Conservation (phyloP, 1,140 invertebrate species). For the Aphelinus atriplicis region DNA sequence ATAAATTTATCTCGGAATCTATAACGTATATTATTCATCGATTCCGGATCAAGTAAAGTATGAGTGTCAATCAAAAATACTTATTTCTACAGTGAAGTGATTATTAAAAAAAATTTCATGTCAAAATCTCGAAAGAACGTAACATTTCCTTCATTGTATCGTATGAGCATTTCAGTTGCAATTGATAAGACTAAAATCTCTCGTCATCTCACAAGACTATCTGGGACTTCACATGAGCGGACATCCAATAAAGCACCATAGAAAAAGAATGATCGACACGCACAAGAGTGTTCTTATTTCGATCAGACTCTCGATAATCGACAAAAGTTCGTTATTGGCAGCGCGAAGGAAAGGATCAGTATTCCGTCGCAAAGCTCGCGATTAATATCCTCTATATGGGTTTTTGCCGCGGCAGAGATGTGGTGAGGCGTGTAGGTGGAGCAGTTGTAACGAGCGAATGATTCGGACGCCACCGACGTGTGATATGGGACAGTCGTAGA, state of each 20-base stretch:
- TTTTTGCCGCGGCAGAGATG: constrained; percentile 21
- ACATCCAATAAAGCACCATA: background rate
- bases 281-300: background rate
- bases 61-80: too few species aligned
- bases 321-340: background rate
- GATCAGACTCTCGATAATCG: constrained; percentile 7
- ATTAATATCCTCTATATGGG: constrained; percentile 52
- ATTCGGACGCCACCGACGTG: constrained; percentile 41
- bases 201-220: too few species aligned
- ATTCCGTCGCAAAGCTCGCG: constrained; percentile 26
- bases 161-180: too few species aligned
- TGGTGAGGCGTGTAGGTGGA: constrained; percentile 33
- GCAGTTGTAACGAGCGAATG: constrained; percentile 56
- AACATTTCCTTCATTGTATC: too few species aligned
- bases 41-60: too few species aligned
- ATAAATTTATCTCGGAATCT: too few species aligned
- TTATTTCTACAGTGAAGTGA: too few species aligned
- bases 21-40: too few species aligned
- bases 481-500: constrained; percentile 10
- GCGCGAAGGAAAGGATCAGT: constrained; percentile 27
- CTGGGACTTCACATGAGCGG: too few species aligned
- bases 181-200: too few species aligned
- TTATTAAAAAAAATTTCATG: too few species aligned
- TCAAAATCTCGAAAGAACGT: too few species aligned
- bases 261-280: background rate